A percentile compares a stretch with the other conserved stretches of the same genome.
These are phyloP conservation scores for Chorisops tibialis DNA, from an alignment of 2,888 invertebrate species.

Conservation along the genomic window DNA sequence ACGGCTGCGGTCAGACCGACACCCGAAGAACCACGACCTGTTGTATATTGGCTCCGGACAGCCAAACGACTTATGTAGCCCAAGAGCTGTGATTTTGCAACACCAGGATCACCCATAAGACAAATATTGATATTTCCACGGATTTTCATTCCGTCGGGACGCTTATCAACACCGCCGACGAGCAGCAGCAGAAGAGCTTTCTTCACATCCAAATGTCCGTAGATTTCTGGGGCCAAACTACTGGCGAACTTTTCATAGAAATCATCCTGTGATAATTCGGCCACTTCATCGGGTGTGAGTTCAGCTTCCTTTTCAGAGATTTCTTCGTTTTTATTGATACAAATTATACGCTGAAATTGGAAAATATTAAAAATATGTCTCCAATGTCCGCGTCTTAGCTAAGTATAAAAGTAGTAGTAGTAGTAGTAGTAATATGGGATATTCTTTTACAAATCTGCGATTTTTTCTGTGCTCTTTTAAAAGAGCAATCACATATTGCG, in stretches of 20 bases:
- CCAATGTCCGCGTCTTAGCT: too few species aligned
- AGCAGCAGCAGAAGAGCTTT: conserved; percentile 90
- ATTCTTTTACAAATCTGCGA: too few species aligned
- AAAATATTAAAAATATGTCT: neutral
- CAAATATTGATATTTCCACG: conserved; percentile 96
- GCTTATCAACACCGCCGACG: conserved; percentile 85
- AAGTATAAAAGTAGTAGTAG: too few species aligned
- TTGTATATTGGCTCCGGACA: conserved; percentile 91
- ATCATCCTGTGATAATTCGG: conserved; percentile 77
- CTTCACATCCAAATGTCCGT: conserved; percentile 96
- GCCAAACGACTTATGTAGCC: conserved; percentile 92
- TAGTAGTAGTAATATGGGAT: too few species aligned
- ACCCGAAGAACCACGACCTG: conserved; percentile 93
- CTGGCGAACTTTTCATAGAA: conserved; percentile 88
- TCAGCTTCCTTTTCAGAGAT: conserved; percentile 66
- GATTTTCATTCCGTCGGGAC: conserved; percentile 96
- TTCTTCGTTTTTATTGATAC: conserved; percentile 84
- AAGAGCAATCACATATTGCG: too few species aligned
- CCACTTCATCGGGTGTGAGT: conserved; percentile 79
- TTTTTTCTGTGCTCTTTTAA: too few species aligned
- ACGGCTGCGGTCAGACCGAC: conserved; percentile 99
- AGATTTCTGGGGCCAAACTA: conserved; percentile 97
- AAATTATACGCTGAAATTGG: conserved; percentile 49
- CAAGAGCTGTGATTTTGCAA: conserved; percentile 96
- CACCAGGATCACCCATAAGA: conserved; percentile 99